Percentiles rank a stretch among this genome's conserved stretches.
Evolutionary conservation across 2,888 invertebrate genomes (phyloP).

Genomic region (Herminia tarsipennalis): DNA sequence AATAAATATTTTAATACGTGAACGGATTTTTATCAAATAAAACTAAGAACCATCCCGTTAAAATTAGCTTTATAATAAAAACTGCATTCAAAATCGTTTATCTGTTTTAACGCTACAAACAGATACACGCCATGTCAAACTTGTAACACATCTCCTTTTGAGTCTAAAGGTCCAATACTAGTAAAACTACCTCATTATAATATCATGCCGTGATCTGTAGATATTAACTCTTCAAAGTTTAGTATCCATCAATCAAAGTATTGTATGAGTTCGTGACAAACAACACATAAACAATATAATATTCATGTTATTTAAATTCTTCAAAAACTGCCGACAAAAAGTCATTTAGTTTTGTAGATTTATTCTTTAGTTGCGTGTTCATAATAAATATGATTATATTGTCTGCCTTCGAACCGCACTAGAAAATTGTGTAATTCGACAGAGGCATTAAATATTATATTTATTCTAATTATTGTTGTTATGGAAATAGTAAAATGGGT

Average conservation of each 20-base stretch:
- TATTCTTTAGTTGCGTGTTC: conserved; percentile 32
- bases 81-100: no score
- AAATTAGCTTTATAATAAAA: no score
- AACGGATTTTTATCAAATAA: no score
- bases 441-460: conserved; percentile 15
- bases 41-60: no score
- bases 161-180: no score
- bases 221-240: not conserved
- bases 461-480: conserved; percentile 25
- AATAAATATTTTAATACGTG: no score
- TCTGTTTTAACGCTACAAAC: no score
- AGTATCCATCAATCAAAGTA: conserved; percentile 1
- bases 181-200: not conserved
- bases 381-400: conserved; percentile 39
- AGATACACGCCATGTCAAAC: no score
- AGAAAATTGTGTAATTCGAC: conserved; percentile 35
- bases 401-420: conserved; percentile 20
- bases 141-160: no score
- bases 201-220: not conserved
- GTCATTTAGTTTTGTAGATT: conserved; percentile 30
- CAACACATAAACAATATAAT: conserved; percentile 3
- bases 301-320: conserved; percentile 10
- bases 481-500: conserved; percentile 11
- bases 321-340: conserved; percentile 17
- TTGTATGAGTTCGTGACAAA: conserved; percentile 3